Conservation (phyloP, 2,888 invertebrate species). For the Teinopalpus imperialis region DNA sequence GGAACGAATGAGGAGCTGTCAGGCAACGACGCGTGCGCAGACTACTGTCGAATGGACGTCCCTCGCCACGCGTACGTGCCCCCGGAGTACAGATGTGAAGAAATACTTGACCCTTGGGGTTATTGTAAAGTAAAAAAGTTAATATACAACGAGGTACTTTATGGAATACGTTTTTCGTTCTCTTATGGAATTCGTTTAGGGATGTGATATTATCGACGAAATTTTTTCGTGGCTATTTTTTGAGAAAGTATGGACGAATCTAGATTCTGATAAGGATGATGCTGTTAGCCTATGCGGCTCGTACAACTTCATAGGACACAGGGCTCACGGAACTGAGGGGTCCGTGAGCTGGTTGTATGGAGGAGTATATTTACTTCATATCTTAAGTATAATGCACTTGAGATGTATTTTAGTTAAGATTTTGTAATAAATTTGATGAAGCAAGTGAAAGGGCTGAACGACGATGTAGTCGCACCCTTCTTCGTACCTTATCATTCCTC, state of each 20-base stretch:
- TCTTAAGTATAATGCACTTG: no score
- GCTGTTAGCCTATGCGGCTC: no score
- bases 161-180: constrained; percentile 5
- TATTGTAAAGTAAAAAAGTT: constrained; percentile 21
- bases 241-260: no score
- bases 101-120: constrained; percentile 38
- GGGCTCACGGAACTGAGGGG: no score
- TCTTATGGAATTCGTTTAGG: constrained; percentile 10
- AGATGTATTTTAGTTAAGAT: no score
- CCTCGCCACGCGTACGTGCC: constrained; percentile 29
- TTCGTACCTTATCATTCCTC: constrained; percentile 69
- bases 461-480: constrained; percentile 59
- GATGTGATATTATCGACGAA: constrained; percentile 21
- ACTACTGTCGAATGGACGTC: constrained; percentile 59
- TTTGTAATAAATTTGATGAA: no score
- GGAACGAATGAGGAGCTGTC: constrained; percentile 64
- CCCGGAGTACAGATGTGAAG: constrained; percentile 33
- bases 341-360: no score
- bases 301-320: no score
- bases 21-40: constrained; percentile 54
- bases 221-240: no score
- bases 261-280: no score
- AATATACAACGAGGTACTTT: constrained; percentile 14
- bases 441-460: no score
- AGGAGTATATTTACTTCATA: no score